phyloP scores from a whole-genome alignment of 2,797 vertebrate genomes.

The Darevskia mixta region DNA sequence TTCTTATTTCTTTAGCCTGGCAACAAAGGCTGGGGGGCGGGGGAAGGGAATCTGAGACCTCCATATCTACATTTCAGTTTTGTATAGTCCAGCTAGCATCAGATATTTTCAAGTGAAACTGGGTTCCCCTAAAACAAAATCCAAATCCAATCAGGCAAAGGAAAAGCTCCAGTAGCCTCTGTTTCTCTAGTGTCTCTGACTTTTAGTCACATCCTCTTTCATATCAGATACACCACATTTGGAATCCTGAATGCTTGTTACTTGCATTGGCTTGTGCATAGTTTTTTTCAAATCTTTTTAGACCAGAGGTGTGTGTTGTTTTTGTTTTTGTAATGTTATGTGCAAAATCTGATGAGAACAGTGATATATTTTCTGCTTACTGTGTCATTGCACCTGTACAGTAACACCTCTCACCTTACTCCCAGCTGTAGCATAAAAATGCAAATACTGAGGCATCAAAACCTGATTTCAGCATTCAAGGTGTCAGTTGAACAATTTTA shows the following conservation, averaged over 20 bases:
- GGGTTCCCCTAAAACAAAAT: neutral
- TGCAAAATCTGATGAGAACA: neutral
- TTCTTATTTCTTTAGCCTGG: neutral
- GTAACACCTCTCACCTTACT: neutral
- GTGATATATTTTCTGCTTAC: neutral
- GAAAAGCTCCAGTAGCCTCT: constrained; percentile 3
- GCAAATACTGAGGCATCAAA: neutral
- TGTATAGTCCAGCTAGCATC: neutral
- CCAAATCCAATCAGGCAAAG: neutral
- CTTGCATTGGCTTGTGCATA: neutral
- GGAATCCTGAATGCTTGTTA: neutral
- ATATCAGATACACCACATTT: neutral
- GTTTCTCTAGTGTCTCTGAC: neutral
- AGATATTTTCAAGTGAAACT: neutral
- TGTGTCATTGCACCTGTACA: neutral
- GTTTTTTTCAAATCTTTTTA: neutral
- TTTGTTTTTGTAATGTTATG: neutral
- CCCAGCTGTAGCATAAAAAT: neutral
- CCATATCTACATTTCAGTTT: neutral
- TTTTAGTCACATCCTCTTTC: neutral
- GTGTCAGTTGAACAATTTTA: neutral
- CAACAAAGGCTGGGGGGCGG: too few species aligned
- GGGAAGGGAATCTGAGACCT: neutral
- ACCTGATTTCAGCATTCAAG: constrained; percentile 1
- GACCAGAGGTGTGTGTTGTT: neutral